Conservation (phyloP, 2,113 vertebrate genomes). For the Podarcis raffonei region DNA sequence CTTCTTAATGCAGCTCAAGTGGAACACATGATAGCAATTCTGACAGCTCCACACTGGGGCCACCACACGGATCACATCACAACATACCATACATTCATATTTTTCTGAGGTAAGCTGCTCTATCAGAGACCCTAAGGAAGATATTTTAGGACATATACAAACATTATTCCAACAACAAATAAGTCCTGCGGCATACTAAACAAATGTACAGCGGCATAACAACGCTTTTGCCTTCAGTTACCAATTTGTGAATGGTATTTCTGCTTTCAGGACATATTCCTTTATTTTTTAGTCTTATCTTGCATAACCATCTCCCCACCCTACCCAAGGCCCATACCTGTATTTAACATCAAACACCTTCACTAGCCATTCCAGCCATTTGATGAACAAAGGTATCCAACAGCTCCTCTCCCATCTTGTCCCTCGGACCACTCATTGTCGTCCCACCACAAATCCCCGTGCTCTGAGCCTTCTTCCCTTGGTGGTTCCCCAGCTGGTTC, state of each 20-base stretch:
- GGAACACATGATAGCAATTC: constrained; percentile 97
- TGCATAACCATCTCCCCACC: not conserved
- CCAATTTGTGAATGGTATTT: not conserved
- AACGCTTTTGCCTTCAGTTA: not conserved
- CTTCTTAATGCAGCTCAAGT: constrained; percentile 96
- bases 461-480: no score
- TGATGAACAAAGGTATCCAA: not conserved
- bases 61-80: constrained; percentile 88
- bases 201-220: not conserved
- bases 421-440: no score
- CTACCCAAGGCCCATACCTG: not conserved
- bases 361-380: not conserved
- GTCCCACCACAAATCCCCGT: no score
- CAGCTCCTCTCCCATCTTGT: no score
- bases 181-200: not conserved
- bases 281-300: not conserved
- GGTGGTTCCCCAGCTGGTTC: no score
- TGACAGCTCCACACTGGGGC: constrained; percentile 96
- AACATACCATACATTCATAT: constrained; percentile 99
- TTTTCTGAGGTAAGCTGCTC: constrained; percentile 96
- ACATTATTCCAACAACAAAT: not conserved
- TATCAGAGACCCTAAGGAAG: constrained; percentile 87
- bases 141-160: not conserved
- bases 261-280: not conserved
- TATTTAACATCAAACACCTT: not conserved